Evolutionary conservation across 37 sponge, comb jelly and placozoan genomes (phyloP), one percentile per base, ranked within the genome.

Genomic region (Dysidea cf. avara): DNA sequence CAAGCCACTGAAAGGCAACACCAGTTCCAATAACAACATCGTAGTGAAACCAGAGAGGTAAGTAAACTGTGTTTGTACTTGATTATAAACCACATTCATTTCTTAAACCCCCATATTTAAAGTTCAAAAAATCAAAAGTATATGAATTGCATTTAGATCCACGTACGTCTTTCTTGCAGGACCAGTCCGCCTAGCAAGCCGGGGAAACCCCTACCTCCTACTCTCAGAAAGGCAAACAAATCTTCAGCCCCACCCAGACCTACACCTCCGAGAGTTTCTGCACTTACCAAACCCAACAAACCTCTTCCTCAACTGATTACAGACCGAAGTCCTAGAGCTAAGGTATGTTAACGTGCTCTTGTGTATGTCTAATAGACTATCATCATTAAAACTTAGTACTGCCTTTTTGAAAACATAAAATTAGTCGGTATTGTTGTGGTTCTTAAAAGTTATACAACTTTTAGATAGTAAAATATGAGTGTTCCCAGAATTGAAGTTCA

Each of bases 261-360:
- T 18, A 39, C 11, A 39, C 67, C 67, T 16, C 20, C 46, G 14
- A 43, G 9, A 43, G 5, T 20, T 18, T 25, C 60, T 39, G 3
- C 61, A 13, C 13, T 12, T 7, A 57, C 61, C 74, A 31, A 2
- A 18, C 29, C 37, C 31, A 43, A 43, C 5, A 28, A 18, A 26
- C 36, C 64, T 20, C n/a, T 20, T 7, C 35, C 64, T 7, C 32
- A 18, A 20, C 33, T 20, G n/a, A 18, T 20, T 9, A n/a, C n/a
- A n/a, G 21, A 22, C 60, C 55, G 35, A 75, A 64, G 65, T 17
- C 76, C 76, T 62, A 61, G 65, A 49, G 76, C 61, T 61, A 75
- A 75, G 36, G 76, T 75, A 9, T 9, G 69, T 50, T 7, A 6
- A 33, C 33, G 5, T 43, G n/a, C n/a, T n/a, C n/a, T n/a, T n/a